Base-by-base conservation (phyloP, 2,888 invertebrate species). In the Atrina japonica region DNA sequence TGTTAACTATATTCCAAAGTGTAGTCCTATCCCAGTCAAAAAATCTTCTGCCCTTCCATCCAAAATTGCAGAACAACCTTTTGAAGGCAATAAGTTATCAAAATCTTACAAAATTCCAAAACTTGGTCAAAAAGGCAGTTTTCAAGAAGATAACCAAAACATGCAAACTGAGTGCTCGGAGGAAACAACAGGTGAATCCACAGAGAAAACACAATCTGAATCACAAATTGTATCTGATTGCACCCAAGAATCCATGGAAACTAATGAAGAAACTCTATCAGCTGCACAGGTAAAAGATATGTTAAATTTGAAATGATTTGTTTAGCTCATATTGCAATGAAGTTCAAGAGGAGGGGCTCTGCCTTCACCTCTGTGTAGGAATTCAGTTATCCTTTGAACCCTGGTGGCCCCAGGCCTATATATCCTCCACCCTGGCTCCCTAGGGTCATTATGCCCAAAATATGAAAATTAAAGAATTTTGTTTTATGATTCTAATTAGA, bases 1-100 rank as follows among this genome's bases (percentile, higher is more conserved):
- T 16, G 70, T 78, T 49, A 70, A 52, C 5, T 86, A 78, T 70
- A 76, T 84, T 65, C 77, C 78, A 29, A 76, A 69, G 23, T 70
- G 72, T 18, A 56, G 14, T 21, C 7, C 23, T 40, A 7, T 35
- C 56, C 0, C 30, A 18, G 23, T 23, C 29, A 23, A 53, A 35
- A 11, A 16, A 21, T 6, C 16, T 14, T 35, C 40, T 35, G 40
- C 29, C 14, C n/a, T 21, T 11, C 0, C 18, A 53, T 14, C 29
- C 6, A 35, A 56, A 35, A 0, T 3, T 23, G 11, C 18, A n/a
- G 40, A 21, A 52, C n/a, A 27, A 52, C 21, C 52, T 29, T 25
- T 23, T 52, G 27, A 52, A 52, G 30, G 49, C 25, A 29, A 29
- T 9, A 58, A 63, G 55, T 49, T 30, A 23, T 30, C 49, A 23